Evolutionary conservation across 2,888 invertebrate species (phyloP), one percentile per base, ranked within the genome.

Genomic region (Mimas tiliae): DNA sequence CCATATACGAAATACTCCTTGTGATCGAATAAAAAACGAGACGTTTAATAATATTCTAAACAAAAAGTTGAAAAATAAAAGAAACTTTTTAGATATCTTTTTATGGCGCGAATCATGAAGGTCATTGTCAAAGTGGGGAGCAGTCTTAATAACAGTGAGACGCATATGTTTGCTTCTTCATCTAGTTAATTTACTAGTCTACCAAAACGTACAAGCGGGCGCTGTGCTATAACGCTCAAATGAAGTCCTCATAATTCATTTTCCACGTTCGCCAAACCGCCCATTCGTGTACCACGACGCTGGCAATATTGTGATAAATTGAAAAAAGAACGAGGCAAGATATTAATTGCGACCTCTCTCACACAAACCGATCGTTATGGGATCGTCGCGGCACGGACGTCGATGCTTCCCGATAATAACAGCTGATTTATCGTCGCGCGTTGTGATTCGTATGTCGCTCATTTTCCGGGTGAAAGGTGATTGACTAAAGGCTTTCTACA

Each of bases 331-430:
- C 76, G 72, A 77, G 74, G 75, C 73, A 74, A 72, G 78, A 78
- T 82, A 84, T 83, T 86, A 86, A 87, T 86, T 85, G 84, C 75
- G 78, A 74, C 53, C 72, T 65, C 67, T 70, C 72, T 70, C 71
- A 72, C 70, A 50, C 68, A 67, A 65, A 64, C 66, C 68, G 75
- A 72, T 74, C 72, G 73, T 68, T 75, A 73, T 73, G 74, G 74
- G 70, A 74, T 76, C 74, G 74, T 73, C 74, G 71, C 69, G 69
- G 62, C 65, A 53, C 51, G 64, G 65, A 38, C 64, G 52, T 21
- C 55, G 58, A 58, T 58, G 58, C 58, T 58, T 58, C 58, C 58
- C 51, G 38, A 66, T 72, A 75, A 72, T 78, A 78, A 77, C 72
- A 71, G 72, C 73, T 73, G 69, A 72, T 71, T 71, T 67, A 72